Base-by-base conservation (phyloP, 2,113 vertebrate genomes). In the Pterocles burchelli region DNA sequence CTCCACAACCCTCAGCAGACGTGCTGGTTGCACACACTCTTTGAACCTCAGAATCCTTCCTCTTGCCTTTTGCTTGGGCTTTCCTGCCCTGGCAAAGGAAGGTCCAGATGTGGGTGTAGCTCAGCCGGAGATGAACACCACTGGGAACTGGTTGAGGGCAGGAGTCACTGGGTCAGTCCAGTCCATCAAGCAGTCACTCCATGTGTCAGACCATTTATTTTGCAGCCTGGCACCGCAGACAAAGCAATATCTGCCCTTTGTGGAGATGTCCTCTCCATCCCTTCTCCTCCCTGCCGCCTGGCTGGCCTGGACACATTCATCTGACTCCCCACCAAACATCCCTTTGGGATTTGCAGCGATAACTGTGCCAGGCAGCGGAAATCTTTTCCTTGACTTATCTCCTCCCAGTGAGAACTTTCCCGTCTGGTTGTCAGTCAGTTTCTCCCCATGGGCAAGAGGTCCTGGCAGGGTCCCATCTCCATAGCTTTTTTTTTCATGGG, bases 311-410 rank as follows among this genome's bases (percentile, higher is more conserved):
- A 46, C 28, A 28, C 51, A 28, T n/a, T 28, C 57, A 90, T 26
- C 10, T 1, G 1, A 31, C 20, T 72, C 33, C 24, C 33, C 46
- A 51, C 41, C 66, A 59, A 74, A 65, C 26, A 52, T 2, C n/a
- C 13, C 43, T 24, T n/a, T 0, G 2, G 46, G 82, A 57, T 85
- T 61, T 62, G 34, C 67, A 67, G 45, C 0, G 3, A 51, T 45
- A 79, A 71, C 51, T 1, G 0, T 58, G 52, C 52, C 29, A 76
- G 28, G 5, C 3, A 0, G 17, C 0, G 1, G 76, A 67, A 89
- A 48, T 59, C 11, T 78, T 58, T 61, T 52, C 61, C 57, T 83
- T 74, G 72, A 49, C 31, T 75, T 74, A 75, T n/a, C 55, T 70
- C 33, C 24, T 65, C 24, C 61, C 57, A 59, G 20, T 1, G 4